Evolutionary conservation across 2,797 vertebrate species (phyloP).

Genomic region (Trachops cirrhosus): DNA sequence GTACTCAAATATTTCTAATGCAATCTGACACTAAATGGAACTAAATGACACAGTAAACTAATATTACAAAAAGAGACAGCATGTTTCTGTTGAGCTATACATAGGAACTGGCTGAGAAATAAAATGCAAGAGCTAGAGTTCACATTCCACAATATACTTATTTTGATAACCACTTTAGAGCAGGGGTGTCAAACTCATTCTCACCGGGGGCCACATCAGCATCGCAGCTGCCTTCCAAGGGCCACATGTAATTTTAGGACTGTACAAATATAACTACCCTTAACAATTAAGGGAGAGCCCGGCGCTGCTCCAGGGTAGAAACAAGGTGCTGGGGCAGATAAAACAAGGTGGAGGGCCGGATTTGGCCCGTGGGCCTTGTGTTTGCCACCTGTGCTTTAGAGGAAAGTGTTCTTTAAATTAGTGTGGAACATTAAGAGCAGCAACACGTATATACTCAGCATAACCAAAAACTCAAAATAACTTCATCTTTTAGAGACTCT

Average conservation of each 20-base stretch:
- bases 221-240: too few relatives aligned
- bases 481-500: neutral
- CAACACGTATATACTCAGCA: neutral
- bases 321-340: too few relatives aligned
- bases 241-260: too few relatives aligned
- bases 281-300: too few relatives aligned
- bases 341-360: too few relatives aligned
- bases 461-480: neutral
- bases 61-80: neutral
- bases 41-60: slow-evolving; percentile 51
- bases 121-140: neutral
- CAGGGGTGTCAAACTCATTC: too few relatives aligned
- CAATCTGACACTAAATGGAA: slow-evolving; percentile 50
- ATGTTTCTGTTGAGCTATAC: neutral
- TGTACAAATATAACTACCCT: too few relatives aligned
- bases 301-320: too few relatives aligned
- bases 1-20: slow-evolving; percentile 24
- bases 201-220: too few relatives aligned
- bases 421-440: neutral
- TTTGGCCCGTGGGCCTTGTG: too few relatives aligned
- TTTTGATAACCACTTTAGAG: neutral
- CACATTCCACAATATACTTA: neutral
- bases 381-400: neutral
- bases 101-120: neutral
- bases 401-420: neutral